Evolutionary conservation across 1,140 invertebrate genomes (phyloP).

Genomic region (Halyomorpha halys): DNA sequence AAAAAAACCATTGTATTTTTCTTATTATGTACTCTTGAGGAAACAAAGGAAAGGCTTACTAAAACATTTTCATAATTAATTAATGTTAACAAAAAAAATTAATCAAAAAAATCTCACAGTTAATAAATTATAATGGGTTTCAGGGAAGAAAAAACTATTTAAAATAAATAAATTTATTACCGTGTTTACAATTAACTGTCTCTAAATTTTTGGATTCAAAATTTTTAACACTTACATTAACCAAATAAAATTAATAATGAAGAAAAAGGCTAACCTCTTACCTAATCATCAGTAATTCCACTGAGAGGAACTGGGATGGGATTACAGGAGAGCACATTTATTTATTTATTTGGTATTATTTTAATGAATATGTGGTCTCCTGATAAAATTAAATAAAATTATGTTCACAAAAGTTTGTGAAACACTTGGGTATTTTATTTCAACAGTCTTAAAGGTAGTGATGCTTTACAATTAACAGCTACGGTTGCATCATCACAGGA

Average conservation of each 20-base stretch:
- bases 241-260: conserved; percentile 13
- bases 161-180: conserved; percentile 20
- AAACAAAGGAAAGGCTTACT: too few species aligned
- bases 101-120: too few species aligned
- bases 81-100: too few species aligned
- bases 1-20: too few species aligned
- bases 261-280: conserved; percentile 11
- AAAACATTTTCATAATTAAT: too few species aligned
- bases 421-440: conserved; percentile 20
- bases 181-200: conserved; percentile 16
- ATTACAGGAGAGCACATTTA: conserved; percentile 12
- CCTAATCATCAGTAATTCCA: conserved; percentile 11
- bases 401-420: conserved; percentile 1
- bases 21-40: too few species aligned
- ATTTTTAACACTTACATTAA: conserved; percentile 15
- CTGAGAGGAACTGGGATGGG: conserved; percentile 14
- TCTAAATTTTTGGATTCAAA: conserved; percentile 9
- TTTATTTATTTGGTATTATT: conserved; percentile 1
- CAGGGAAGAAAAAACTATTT: conserved; percentile 1
- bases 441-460: conserved; percentile 32
- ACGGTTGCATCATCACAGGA: conserved; percentile 33
- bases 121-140: too few species aligned
- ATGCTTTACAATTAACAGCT: conserved; percentile 28
- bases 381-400: conserved; percentile 2
- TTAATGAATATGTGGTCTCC: conserved; percentile 9